These are phyloP conservation scores for Crenuchus spilurus DNA, from an alignment of 2,797 vertebrate species.

Conservation along the genomic window DNA sequence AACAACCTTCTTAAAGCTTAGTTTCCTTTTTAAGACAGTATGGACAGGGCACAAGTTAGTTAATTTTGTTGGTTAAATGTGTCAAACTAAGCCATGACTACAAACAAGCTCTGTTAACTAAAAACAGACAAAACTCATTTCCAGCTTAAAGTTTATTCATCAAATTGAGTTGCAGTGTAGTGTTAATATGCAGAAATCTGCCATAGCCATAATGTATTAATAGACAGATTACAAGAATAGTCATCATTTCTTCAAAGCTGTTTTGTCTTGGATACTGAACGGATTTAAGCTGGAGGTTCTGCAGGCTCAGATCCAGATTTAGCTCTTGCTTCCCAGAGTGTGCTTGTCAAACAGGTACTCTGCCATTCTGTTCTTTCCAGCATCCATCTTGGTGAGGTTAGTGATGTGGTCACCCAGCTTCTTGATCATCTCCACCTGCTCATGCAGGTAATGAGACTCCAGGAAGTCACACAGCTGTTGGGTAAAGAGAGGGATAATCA, in stretches of 20 bases:
- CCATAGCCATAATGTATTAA: background rate
- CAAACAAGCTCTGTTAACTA: too few relatives aligned
- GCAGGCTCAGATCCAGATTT: background rate
- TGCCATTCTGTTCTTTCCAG: slow-evolving; percentile 83
- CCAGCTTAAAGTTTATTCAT: slow-evolving; percentile 52
- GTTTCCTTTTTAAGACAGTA: too few relatives aligned
- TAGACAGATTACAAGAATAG: background rate
- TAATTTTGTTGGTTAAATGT: too few relatives aligned
- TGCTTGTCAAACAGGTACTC: slow-evolving; percentile 95
- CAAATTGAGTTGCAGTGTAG: slow-evolving; percentile 10
- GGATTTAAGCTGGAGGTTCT: background rate
- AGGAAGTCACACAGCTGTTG: slow-evolving; percentile 91
- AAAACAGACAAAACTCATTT: too few relatives aligned
- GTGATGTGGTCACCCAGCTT: slow-evolving; percentile 77
- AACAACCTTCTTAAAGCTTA: too few relatives aligned
- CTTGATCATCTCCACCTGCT: slow-evolving; percentile 94
- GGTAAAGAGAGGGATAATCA: too few relatives aligned
- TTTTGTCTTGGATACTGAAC: background rate
- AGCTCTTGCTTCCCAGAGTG: slow-evolving; percentile 68
- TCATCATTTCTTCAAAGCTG: too few relatives aligned
- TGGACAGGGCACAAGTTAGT: too few relatives aligned
- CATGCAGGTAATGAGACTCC: slow-evolving; percentile 90
- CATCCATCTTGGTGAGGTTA: slow-evolving; percentile 84
- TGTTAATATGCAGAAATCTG: background rate
- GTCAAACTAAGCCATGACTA: too few relatives aligned